phyloP scores from a whole-genome alignment of 2,888 invertebrate genomes.

The Polymixis lichenea region DNA sequence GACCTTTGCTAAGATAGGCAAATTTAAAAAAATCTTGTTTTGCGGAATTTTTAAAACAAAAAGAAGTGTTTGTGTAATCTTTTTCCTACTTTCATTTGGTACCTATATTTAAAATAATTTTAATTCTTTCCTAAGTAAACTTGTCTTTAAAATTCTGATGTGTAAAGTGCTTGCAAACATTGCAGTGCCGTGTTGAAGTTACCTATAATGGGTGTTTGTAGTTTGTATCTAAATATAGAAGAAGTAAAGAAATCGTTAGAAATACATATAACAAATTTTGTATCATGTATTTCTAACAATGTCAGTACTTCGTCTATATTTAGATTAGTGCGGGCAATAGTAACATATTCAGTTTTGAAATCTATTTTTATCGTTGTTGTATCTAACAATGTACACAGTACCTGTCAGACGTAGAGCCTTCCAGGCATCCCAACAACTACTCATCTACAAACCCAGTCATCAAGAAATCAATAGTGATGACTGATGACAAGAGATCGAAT shows the following conservation, averaged over 20 bases:
- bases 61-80: not conserved
- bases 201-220: not conserved
- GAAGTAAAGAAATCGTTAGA: too few relatives aligned
- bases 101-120: not conserved
- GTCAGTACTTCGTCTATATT: not conserved
- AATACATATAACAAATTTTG: too few relatives aligned
- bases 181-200: not conserved
- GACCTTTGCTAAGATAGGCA: too few relatives aligned
- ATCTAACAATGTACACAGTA: not conserved
- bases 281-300: not conserved
- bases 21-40: not conserved
- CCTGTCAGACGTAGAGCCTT: not conserved
- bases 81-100: not conserved
- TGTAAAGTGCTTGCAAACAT: not conserved
- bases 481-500: too few relatives aligned
- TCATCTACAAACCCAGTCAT: constrained; percentile 13
- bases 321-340: too few relatives aligned
- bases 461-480: not conserved
- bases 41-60: not conserved
- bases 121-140: not conserved
- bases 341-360: too few relatives aligned
- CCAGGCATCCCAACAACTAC: not conserved
- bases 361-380: not conserved
- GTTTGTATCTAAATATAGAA: too few relatives aligned
- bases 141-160: not conserved